Evolutionary conservation across 1,140 invertebrate genomes (phyloP).

Genomic region (Hesperophylax magnus): DNA sequence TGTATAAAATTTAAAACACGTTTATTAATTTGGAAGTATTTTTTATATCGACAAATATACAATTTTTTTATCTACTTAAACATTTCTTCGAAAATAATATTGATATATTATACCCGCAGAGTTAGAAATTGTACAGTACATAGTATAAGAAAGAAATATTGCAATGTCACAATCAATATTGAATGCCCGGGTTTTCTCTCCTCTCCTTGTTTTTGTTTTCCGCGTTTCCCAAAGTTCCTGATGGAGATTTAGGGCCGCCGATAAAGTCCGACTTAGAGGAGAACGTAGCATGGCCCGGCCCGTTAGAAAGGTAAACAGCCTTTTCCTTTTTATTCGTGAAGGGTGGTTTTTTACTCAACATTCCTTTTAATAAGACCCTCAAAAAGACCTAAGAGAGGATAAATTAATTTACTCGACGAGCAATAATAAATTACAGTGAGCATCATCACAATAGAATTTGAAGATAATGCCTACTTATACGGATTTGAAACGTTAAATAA

Average conservation of each 20-base stretch:
- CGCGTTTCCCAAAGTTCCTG: conserved; percentile 22
- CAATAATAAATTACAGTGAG: too few relatives aligned
- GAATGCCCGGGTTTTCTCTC: conserved; percentile 40
- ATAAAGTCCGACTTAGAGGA: conserved; percentile 44
- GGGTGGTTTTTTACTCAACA: conserved; percentile 10
- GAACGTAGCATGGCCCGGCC: conserved; percentile 17
- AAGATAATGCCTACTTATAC: too few relatives aligned
- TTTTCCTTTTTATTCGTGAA: conserved; percentile 15
- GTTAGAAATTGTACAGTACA: neutral
- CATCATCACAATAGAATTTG: too few relatives aligned
- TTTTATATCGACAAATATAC: too few relatives aligned
- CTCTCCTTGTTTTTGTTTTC: conserved; percentile 50
- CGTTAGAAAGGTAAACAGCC: conserved; percentile 5
- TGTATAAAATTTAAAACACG: too few relatives aligned
- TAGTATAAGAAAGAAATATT: conserved; percentile 52
- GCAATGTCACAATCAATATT: conserved; percentile 58
- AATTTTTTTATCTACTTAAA: too few relatives aligned
- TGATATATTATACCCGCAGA: too few relatives aligned
- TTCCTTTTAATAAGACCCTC: conserved; percentile 9
- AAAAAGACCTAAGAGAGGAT: too few relatives aligned
- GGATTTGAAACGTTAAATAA: too few relatives aligned
- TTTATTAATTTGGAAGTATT: too few relatives aligned
- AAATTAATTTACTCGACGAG: too few relatives aligned
- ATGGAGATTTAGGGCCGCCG: conserved; percentile 53
- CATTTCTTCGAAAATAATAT: too few relatives aligned